phyloP scores from a whole-genome alignment of 2,113 vertebrate species.

The Cisticola juncidis region DNA sequence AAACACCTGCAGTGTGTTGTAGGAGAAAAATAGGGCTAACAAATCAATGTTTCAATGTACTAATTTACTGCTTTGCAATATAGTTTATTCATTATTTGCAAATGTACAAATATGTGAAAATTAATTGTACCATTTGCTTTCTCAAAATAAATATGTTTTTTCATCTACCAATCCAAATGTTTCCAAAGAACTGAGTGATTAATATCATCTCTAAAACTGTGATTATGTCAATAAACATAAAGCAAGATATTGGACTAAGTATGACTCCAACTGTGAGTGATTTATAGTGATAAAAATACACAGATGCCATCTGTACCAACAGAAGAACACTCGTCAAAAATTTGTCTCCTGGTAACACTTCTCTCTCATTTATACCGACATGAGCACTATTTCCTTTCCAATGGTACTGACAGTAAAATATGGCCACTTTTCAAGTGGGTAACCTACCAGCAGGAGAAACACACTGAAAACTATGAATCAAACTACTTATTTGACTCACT shows the following conservation, averaged over 20 bases:
- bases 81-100: neutral
- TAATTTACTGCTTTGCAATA: neutral
- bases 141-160: conserved; percentile 62
- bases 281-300: conserved; percentile 66
- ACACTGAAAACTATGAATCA: neutral
- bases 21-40: neutral
- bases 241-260: conserved; percentile 44
- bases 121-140: conserved; percentile 43
- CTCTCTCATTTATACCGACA: conserved; percentile 31
- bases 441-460: neutral
- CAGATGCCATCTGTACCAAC: conserved; percentile 67
- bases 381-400: neutral
- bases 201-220: conserved; percentile 16
- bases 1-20: neutral
- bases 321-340: conserved; percentile 53
- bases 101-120: conserved; percentile 2
- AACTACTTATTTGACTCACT: neutral
- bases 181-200: conserved; percentile 29
- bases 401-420: conserved; percentile 19
- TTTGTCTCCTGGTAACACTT: conserved; percentile 40
- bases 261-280: conserved; percentile 58
- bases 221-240: conserved; percentile 61
- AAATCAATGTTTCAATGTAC: neutral
- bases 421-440: neutral
- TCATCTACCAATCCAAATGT: conserved; percentile 39